Evolutionary conservation across 2,888 invertebrate genomes (phyloP).

Genomic region (Lumbricus terrestris): DNA sequence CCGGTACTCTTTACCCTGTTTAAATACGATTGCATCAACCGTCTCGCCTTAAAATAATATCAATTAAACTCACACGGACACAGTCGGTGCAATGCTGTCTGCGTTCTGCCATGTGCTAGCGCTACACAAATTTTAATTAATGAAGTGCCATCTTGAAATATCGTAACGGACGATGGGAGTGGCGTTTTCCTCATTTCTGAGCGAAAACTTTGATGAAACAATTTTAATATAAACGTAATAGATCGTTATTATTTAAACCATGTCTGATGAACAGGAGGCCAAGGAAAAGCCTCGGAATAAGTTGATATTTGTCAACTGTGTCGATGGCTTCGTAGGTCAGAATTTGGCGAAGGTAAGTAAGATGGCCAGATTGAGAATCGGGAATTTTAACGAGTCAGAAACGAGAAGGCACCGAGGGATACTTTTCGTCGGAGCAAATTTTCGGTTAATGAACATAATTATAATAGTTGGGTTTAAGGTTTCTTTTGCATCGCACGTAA

Average conservation of each 20-base stretch:
- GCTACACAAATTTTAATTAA: background rate
- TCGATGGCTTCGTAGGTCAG: constrained; percentile 51
- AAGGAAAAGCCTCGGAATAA: background rate
- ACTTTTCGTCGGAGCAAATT: too few relatives aligned
- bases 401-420: too few relatives aligned
- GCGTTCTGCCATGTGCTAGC: background rate
- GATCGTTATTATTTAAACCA: background rate
- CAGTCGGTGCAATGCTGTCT: background rate
- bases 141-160: background rate
- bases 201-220: background rate
- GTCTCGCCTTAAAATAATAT: too few relatives aligned
- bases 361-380: background rate
- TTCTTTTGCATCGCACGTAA: too few relatives aligned
- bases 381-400: background rate
- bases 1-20: too few relatives aligned
- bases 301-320: constrained; percentile 49
- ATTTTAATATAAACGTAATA: background rate
- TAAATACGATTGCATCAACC: too few relatives aligned
- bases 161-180: background rate
- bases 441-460: too few relatives aligned
- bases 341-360: constrained; percentile 50
- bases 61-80: too few relatives aligned
- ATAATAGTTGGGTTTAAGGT: too few relatives aligned
- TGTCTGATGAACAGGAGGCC: background rate
- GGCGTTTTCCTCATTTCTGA: background rate